Percentiles rank a stretch among this genome's conserved stretches.
These are phyloP conservation scores for Cotesia glomerata DNA, from an alignment of 1,140 invertebrate genomes.

Conservation along the genomic window DNA sequence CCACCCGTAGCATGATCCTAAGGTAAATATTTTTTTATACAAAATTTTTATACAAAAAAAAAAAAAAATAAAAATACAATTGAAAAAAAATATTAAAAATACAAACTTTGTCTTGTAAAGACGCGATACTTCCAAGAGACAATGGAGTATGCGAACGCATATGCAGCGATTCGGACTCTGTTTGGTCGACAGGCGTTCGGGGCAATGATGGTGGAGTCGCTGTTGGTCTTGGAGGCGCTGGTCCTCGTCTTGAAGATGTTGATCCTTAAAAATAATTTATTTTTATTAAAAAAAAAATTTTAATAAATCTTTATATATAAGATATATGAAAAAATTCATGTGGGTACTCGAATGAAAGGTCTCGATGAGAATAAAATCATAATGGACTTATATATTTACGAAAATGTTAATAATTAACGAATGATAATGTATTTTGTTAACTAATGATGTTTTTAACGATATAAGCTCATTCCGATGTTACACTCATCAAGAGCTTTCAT, in stretches of 20 bases:
- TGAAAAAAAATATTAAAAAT: conserved; percentile 9
- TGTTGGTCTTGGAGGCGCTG: conserved; percentile 63
- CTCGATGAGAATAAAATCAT: too few species aligned
- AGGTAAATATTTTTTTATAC: not conserved
- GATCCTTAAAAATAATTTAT: conserved; percentile 48
- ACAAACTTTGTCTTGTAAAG: conserved; percentile 73
- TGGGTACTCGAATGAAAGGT: too few species aligned
- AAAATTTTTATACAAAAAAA: conserved; percentile 3
- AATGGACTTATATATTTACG: too few species aligned
- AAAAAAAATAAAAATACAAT: not conserved
- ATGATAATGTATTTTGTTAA: too few species aligned
- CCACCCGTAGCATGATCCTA: conserved; percentile 64
- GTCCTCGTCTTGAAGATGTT: conserved; percentile 60
- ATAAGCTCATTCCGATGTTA: too few species aligned
- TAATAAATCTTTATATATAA: too few species aligned
- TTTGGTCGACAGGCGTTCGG: conserved; percentile 62
- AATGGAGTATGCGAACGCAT: conserved; percentile 70
- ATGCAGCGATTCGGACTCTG: conserved; percentile 62
- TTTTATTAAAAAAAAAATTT: not conserved
- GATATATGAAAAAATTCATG: too few species aligned
- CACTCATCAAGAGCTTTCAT: too few species aligned
- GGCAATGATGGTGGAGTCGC: conserved; percentile 65
- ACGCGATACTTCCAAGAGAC: conserved; percentile 75
- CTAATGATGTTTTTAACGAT: too few species aligned
- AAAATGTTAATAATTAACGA: too few species aligned